These are phyloP conservation scores for Lordiphosa fenestrarum DNA, from an alignment of 2,888 invertebrate genomes.

Conservation along the genomic window DNA sequence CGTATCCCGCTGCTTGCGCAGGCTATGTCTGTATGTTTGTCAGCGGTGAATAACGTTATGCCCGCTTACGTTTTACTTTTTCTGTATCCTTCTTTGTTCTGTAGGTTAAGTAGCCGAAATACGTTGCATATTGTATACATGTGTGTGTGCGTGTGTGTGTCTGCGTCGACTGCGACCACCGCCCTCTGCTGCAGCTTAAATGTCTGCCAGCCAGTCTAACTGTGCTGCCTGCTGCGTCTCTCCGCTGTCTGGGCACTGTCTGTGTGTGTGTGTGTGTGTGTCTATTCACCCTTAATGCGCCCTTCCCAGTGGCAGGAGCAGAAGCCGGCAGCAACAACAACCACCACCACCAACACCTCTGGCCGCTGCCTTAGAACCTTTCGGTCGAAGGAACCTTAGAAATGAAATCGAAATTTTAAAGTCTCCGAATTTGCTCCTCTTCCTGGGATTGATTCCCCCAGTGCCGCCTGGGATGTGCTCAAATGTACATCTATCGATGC, in stretches of 20 bases:
- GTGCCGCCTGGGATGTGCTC: not conserved
- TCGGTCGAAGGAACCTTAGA: not conserved
- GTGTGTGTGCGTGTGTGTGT: slow-evolving; percentile 13
- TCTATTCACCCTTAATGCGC: slow-evolving; percentile 53
- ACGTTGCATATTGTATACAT: slow-evolving; percentile 58
- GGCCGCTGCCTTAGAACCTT: not conserved
- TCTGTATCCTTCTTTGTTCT: slow-evolving; percentile 45
- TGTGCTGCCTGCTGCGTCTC: slow-evolving; percentile 51
- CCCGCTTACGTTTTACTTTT: slow-evolving; percentile 27
- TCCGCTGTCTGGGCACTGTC: slow-evolving; percentile 18
- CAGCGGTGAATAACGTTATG: slow-evolving; percentile 20
- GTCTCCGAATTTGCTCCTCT: not conserved
- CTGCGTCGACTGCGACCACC: slow-evolving; percentile 54
- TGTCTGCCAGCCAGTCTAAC: slow-evolving; percentile 72
- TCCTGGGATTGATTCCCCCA: not conserved
- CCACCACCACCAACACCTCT: slow-evolving; percentile 28
- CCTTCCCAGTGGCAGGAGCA: slow-evolving; percentile 29
- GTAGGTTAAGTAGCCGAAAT: slow-evolving; percentile 69
- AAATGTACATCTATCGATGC: not conserved
- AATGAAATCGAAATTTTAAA: no score
- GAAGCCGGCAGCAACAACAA: slow-evolving; percentile 17
- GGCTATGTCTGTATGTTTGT: slow-evolving; percentile 20
- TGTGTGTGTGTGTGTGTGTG: slow-evolving; percentile 25
- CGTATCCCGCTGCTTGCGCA: slow-evolving; percentile 28
- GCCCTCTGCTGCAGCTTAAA: slow-evolving; percentile 63